A percentile compares a stretch with the other conserved stretches of the same genome.
Evolutionary conservation across 1,140 invertebrate species (phyloP).

Genomic region (Hylyphantes graminicola): DNA sequence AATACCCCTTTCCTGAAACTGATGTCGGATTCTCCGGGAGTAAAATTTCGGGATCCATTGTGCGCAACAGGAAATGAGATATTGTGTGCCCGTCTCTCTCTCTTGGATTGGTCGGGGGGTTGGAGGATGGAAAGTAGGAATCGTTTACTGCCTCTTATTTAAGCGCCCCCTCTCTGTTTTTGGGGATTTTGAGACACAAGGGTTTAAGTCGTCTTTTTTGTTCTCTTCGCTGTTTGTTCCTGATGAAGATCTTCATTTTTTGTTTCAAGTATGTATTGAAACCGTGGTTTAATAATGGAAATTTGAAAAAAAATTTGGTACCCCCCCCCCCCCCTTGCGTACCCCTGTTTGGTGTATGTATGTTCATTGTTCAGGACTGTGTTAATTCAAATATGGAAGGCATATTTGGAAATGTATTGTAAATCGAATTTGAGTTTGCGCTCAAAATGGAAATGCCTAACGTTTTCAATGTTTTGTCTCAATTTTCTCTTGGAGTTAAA

Average conservation of each 20-base stretch:
- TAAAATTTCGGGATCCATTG: constrained; percentile 19
- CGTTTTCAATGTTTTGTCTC: too few relatives aligned
- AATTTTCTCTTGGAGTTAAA: too few relatives aligned
- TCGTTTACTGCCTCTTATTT: constrained; percentile 50
- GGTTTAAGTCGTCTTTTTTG: neutral
- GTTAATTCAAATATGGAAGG: too few relatives aligned
- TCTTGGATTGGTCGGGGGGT: constrained; percentile 13
- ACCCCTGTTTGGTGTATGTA: neutral
- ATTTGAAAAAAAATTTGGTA: too few relatives aligned
- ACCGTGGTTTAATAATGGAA: neutral
- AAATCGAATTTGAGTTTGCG: too few relatives aligned
- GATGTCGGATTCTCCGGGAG: constrained; percentile 52
- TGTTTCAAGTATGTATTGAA: neutral
- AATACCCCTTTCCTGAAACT: constrained; percentile 54
- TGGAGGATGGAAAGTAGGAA: constrained; percentile 1
- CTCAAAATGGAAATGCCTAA: too few relatives aligned
- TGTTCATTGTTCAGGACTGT: too few relatives aligned
- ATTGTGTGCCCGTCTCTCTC: constrained; percentile 26
- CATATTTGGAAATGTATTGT: too few relatives aligned
- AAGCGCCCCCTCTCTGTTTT: constrained; percentile 19
- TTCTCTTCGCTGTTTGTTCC: neutral
- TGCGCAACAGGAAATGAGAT: constrained; percentile 60
- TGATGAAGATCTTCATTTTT: neutral
- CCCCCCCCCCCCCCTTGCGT: too few relatives aligned
- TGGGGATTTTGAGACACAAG: neutral